phyloP scores from a whole-genome alignment of 1,140 invertebrate species.

The Papilio glaucus region DNA sequence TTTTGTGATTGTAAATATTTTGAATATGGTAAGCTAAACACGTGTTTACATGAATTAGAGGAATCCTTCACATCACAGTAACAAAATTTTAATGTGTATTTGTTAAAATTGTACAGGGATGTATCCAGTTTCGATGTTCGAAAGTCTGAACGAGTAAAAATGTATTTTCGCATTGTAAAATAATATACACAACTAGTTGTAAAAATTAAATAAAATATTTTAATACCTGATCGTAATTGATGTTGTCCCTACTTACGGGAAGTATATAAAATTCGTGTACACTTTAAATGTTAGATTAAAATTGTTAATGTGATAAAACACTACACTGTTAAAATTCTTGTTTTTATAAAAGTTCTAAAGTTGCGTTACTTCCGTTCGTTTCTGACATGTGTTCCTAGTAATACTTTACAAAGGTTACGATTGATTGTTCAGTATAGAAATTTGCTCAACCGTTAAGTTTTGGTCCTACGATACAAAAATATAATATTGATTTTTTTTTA shows the following conservation, averaged over 20 bases:
- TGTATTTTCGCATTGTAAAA: slow-evolving; percentile 82
- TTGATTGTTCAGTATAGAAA: slow-evolving; percentile 68
- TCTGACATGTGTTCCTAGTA: slow-evolving; percentile 74
- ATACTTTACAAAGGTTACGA: slow-evolving; percentile 57
- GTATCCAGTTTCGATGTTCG: slow-evolving; percentile 73
- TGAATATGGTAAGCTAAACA: slow-evolving; percentile 21
- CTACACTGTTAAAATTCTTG: slow-evolving; percentile 67
- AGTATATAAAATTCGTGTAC: slow-evolving; percentile 60
- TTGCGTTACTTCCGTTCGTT: slow-evolving; percentile 62
- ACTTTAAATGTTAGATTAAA: slow-evolving; percentile 66
- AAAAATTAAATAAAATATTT: slow-evolving; percentile 77
- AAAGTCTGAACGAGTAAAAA: slow-evolving; percentile 79
- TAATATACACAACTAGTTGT: slow-evolving; percentile 76
- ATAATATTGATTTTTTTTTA: slow-evolving; percentile 20
- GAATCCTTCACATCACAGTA: slow-evolving; percentile 79
- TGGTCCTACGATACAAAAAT: slow-evolving; percentile 58
- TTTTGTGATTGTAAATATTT: slow-evolving; percentile 37
- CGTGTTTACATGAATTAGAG: slow-evolving; percentile 12
- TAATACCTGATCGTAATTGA: slow-evolving; percentile 76
- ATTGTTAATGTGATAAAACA: slow-evolving; percentile 74
- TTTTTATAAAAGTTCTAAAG: slow-evolving; percentile 64
- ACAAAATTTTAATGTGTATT: slow-evolving; percentile 78
- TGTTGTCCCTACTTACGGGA: slow-evolving; percentile 67
- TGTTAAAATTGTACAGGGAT: slow-evolving; percentile 81
- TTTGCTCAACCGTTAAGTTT: slow-evolving; percentile 75